These are phyloP conservation scores for Cryptus viduatorius DNA, from an alignment of 2,888 invertebrate genomes.

Conservation along the genomic window DNA sequence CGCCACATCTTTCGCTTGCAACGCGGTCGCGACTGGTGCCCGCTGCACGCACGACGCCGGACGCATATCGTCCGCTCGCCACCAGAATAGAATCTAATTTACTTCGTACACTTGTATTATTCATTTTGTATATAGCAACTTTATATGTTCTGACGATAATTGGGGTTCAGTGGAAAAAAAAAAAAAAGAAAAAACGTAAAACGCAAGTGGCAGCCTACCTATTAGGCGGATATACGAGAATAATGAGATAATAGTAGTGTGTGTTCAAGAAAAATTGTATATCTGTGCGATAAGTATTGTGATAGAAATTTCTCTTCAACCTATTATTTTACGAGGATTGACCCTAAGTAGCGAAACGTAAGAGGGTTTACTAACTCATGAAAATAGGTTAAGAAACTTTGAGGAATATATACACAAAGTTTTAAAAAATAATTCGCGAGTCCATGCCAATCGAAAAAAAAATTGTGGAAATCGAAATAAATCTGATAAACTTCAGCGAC, in stretches of 20 bases:
- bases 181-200: constrained; percentile 40
- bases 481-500: too few relatives aligned
- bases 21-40: constrained; percentile 43
- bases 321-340: neutral
- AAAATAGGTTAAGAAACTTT: neutral
- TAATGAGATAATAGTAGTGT: constrained; percentile 52
- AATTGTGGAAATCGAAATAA: too few relatives aligned
- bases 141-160: constrained; percentile 67
- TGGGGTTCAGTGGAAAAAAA: constrained; percentile 43
- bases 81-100: constrained; percentile 71
- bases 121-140: constrained; percentile 52
- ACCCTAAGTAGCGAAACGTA: neutral
- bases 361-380: neutral
- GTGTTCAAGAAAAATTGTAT: constrained; percentile 15
- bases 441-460: too few relatives aligned
- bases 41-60: constrained; percentile 65
- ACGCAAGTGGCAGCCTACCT: constrained; percentile 46
- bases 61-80: constrained; percentile 64
- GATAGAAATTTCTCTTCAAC: constrained; percentile 17
- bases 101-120: constrained; percentile 58
- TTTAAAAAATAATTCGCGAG: too few relatives aligned
- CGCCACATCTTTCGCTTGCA: constrained; percentile 52
- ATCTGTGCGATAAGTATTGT: constrained; percentile 18
- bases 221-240: constrained; percentile 58
- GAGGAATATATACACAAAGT: neutral